Evolutionary conservation across 2,113 vertebrate genomes (phyloP), one percentile per base, ranked within the genome.

Genomic region (Hyperoodon ampullatus): DNA sequence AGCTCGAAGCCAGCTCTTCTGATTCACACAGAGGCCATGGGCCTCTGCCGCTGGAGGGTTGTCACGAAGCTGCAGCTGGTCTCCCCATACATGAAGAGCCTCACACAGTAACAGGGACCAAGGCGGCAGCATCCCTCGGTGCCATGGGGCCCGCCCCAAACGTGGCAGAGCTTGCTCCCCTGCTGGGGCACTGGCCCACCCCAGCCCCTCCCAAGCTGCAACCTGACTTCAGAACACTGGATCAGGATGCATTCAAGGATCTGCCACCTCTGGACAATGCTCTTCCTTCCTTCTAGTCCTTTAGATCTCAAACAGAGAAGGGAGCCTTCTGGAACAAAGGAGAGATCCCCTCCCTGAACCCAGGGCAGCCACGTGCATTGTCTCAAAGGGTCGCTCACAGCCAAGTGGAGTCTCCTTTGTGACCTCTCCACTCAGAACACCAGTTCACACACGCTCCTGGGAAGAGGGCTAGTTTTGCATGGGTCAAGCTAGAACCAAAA

Each of bases 41-140:
- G 14, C 11, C 68, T 66, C 85, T 66, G 70, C 61, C 16, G 35
- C n/a, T 70, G 24, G 23, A 39, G 50, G 10, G 50, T 3, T n/a
- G 42, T 12, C 26, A 1, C 0, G 15, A 42, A 21, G 33, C 44
- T 24, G 13, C 14, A 33, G 63, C 70, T 15, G 39, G 39, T 78
- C 44, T 84, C 68, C 78, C 11, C 39, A 28, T 18, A 84, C 85
- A 65, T 10, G 16, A 87, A 39, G n/a, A 68, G n/a, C 6, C 9
- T 65, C 3, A 0, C 0, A 6, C 30, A 26, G 39, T 8, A 61
- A 35, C 9, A 33, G 50, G 12, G 12, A 66, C 33, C 6, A n/a
- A 88, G 65, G 53, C 9, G 18, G 11, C 4, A 26, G 71, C 30
- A 9, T 28, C 74, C 55, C 65, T 83, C 11, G 2, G 55, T 65